These are phyloP conservation scores for Hypotaenidia philippensis DNA, from an alignment of 2,797 vertebrate species.

Conservation along the genomic window DNA sequence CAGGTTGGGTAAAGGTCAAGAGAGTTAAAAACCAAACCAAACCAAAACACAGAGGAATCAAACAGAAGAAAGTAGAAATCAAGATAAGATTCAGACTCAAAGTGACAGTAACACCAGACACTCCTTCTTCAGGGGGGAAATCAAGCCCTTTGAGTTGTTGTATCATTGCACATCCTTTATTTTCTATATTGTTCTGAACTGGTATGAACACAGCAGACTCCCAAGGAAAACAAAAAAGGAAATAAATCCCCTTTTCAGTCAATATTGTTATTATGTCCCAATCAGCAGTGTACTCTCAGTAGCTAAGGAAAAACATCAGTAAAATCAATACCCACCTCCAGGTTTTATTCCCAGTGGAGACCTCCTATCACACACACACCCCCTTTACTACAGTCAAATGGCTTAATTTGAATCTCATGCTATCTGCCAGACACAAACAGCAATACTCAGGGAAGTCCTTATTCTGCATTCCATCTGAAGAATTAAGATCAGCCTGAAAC, in stretches of 20 bases:
- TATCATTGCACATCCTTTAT: background rate
- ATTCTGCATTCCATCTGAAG: background rate
- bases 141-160: background rate
- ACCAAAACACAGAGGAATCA: background rate
- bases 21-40: background rate
- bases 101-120: background rate
- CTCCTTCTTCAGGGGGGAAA: background rate
- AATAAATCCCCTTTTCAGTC: background rate
- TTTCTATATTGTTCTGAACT: background rate
- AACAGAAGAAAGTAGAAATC: background rate
- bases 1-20: background rate
- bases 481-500: background rate
- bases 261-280: background rate
- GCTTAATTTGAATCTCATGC: background rate
- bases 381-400: background rate
- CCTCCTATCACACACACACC: background rate
- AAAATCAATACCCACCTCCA: constrained; percentile 46
- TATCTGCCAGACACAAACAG: background rate
- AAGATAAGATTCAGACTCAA: background rate
- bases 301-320: background rate
- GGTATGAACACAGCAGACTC: background rate
- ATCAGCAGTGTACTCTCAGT: background rate
- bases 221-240: background rate
- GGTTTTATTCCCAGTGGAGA: background rate
- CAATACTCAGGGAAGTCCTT: background rate